Conservation (phyloP, 2,888 invertebrate species). For the Caenorhabditis sulstoni region DNA sequence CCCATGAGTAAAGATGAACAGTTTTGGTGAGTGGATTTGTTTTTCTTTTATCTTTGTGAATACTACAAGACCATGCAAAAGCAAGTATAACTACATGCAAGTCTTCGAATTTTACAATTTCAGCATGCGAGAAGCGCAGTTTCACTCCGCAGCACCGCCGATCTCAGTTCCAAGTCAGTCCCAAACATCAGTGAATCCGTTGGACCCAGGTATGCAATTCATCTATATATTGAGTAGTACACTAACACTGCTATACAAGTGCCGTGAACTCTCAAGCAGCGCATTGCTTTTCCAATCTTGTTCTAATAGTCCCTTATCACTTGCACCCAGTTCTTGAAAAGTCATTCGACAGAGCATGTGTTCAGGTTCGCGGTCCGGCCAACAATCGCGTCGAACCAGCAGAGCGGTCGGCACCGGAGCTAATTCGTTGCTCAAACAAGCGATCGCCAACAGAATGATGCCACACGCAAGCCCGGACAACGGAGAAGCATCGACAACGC, state of each 20-base stretch:
- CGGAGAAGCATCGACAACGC: conserved; percentile 19
- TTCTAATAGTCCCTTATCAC: conserved; percentile 28
- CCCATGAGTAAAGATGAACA: conserved; percentile 75
- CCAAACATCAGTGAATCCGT: conserved; percentile 67
- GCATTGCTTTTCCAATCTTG: conserved; percentile 23
- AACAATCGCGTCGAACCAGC: conserved; percentile 56
- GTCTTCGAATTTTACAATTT: conserved; percentile 20
- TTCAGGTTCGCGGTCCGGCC: conserved; percentile 64
- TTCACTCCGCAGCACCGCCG: conserved; percentile 70
- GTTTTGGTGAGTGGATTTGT: conserved; percentile 66
- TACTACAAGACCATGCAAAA: too few relatives aligned
- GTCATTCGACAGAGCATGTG: conserved; percentile 49
- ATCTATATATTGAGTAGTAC: not conserved
- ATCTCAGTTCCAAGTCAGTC: conserved; percentile 60
- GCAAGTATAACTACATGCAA: too few relatives aligned
- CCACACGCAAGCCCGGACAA: conserved; percentile 21
- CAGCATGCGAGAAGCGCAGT: conserved; percentile 77
- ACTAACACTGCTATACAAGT: not conserved
- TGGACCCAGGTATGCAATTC: conserved; percentile 70
- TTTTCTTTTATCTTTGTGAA: not conserved
- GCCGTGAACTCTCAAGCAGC: conserved; percentile 3
- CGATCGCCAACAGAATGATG: conserved; percentile 75
- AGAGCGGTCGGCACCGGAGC: conserved; percentile 50
- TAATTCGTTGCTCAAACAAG: conserved; percentile 76
- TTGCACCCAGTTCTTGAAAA: conserved; percentile 44